These are phyloP conservation scores for Agrochola lota DNA, from an alignment of 2,888 invertebrate genomes.

Conservation along the genomic window DNA sequence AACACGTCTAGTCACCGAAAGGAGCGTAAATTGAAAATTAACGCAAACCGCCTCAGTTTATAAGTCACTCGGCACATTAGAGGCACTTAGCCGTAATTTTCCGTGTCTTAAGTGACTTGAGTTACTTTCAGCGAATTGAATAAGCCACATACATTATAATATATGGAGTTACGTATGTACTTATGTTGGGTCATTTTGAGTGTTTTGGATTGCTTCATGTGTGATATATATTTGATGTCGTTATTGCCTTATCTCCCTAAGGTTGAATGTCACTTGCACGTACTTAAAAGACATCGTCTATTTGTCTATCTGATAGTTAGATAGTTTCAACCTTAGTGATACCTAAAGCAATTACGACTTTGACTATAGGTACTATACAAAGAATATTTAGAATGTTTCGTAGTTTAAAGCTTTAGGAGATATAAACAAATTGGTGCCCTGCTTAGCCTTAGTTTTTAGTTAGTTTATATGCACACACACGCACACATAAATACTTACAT, in stretches of 20 bases:
- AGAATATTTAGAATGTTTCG: too few species aligned
- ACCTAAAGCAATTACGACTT: too few species aligned
- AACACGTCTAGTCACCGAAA: conserved; percentile 28
- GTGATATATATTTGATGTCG: not conserved
- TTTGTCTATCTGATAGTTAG: too few species aligned
- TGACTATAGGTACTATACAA: too few species aligned
- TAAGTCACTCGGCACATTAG: conserved; percentile 71
- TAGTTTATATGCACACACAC: not conserved
- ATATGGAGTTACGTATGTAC: conserved; percentile 24
- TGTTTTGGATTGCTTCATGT: not conserved
- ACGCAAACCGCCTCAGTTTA: conserved; percentile 65
- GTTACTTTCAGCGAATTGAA: conserved; percentile 61
- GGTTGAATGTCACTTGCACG: too few species aligned
- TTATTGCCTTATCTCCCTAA: too few species aligned
- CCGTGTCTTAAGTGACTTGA: conserved; percentile 59
- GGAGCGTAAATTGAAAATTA: conserved; percentile 61
- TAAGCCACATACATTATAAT: conserved; percentile 44
- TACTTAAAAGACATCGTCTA: too few species aligned
- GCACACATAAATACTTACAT: too few species aligned
- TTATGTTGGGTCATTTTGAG: conserved; percentile 14
- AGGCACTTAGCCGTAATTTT: conserved; percentile 70
- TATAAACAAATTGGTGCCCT: too few species aligned
- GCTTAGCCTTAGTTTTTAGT: too few species aligned
- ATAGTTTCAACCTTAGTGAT: too few species aligned
- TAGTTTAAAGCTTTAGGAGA: too few species aligned